phyloP scores from a whole-genome alignment of 2,888 invertebrate species.

The Oscheius sp. region DNA sequence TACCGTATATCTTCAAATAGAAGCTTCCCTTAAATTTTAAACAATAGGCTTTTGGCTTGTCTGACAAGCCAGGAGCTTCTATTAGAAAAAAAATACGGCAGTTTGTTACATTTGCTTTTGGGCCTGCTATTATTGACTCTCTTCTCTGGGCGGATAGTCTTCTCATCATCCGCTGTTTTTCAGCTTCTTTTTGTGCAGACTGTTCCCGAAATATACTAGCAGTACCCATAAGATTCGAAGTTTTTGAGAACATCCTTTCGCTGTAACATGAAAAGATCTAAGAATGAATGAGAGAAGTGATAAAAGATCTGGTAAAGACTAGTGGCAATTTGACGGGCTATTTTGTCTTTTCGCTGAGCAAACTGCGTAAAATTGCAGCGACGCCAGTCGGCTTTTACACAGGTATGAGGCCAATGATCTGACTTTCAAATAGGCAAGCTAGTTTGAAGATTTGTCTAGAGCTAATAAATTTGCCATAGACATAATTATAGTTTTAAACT shows the following conservation, averaged over 20 bases:
- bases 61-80: slow-evolving; percentile 6
- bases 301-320: background rate
- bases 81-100: slow-evolving; percentile 14
- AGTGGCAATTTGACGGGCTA: slow-evolving; percentile 7
- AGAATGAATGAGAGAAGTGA: background rate
- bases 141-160: slow-evolving; percentile 36
- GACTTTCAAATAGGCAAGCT: background rate
- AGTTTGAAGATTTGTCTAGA: too few species aligned
- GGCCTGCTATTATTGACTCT: slow-evolving; percentile 36
- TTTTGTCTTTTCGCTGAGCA: slow-evolving; percentile 6
- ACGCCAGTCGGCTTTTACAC: background rate
- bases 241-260: slow-evolving; percentile 48
- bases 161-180: slow-evolving; percentile 26
- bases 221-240: slow-evolving; percentile 43
- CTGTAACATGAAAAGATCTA: background rate
- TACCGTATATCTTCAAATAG: background rate
- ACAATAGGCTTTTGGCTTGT: too few species aligned
- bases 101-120: slow-evolving; percentile 34
- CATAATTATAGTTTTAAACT: background rate
- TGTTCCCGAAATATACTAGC: slow-evolving; percentile 40
- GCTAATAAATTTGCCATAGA: background rate
- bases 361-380: too few species aligned
- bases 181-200: slow-evolving; percentile 24
- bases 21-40: slow-evolving; percentile 22
- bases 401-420: background rate